Percentiles rank a stretch among this genome's conserved stretches.
These are phyloP conservation scores for Cephalopterus ornatus DNA, from an alignment of 2,113 vertebrate genomes.

Conservation along the genomic window DNA sequence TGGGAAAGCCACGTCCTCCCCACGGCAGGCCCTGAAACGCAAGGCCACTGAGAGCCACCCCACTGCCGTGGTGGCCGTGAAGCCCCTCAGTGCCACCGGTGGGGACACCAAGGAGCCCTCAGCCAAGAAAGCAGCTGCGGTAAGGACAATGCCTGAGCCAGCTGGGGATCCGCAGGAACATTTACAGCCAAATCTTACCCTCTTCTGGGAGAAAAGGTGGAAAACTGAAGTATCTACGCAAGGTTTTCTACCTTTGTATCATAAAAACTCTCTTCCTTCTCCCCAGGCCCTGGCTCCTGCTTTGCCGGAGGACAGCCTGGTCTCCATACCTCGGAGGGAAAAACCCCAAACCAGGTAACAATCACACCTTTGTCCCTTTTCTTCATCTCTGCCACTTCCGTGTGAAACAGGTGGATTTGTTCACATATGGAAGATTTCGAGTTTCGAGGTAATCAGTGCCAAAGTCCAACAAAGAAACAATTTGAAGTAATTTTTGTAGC, in stretches of 20 bases:
- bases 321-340: not conserved
- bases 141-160: not conserved
- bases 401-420: fast-evolving
- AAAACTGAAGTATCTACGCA: fast-evolving
- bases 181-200: not conserved
- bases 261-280: not conserved
- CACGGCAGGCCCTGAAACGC: constrained; percentile 77
- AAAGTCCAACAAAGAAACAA: not conserved
- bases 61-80: constrained; percentile 87
- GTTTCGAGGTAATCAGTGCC: no score
- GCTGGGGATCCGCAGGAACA: not conserved
- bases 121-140: constrained; percentile 56
- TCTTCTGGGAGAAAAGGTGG: not conserved
- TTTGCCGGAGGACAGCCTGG: not conserved
- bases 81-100: constrained; percentile 73
- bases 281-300: constrained; percentile 40
- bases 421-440: not conserved
- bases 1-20: constrained; percentile 71
- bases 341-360: constrained; percentile 63
- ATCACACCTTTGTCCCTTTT: not conserved
- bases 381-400: not conserved
- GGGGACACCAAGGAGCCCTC: not conserved
- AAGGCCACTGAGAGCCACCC: constrained; percentile 66
- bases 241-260: not conserved
- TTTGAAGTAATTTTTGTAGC: not conserved